Conservation (phyloP, 2,797 vertebrate genomes). For the Prionace glauca region DNA sequence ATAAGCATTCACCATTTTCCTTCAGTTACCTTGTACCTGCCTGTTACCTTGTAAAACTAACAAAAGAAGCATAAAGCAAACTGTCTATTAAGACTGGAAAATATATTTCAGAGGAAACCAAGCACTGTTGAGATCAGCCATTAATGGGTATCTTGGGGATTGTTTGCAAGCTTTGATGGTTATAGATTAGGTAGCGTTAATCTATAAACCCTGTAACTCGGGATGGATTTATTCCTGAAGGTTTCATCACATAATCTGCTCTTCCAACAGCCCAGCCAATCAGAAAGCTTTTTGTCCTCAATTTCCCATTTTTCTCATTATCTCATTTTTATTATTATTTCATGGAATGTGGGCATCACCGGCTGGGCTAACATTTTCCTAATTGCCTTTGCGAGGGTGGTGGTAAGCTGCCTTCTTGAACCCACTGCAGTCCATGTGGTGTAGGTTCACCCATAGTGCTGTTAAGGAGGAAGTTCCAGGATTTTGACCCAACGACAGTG, state of each 20-base stretch:
- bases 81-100: background rate
- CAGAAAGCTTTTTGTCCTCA: background rate
- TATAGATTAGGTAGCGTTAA: background rate
- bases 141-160: background rate
- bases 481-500: too few relatives aligned
- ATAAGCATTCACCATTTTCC: background rate
- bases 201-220: background rate
- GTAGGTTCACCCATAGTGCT: too few relatives aligned
- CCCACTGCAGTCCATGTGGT: too few relatives aligned
- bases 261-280: background rate
- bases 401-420: too few relatives aligned
- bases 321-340: too few relatives aligned
- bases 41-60: background rate
- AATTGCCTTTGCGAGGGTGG: too few relatives aligned
- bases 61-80: background rate
- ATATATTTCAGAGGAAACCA: background rate
- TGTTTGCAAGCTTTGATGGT: background rate
- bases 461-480: too few relatives aligned
- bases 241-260: background rate
- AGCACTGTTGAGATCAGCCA: background rate
- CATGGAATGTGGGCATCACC: too few relatives aligned
- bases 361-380: too few relatives aligned
- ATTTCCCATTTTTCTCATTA: background rate
- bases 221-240: background rate
- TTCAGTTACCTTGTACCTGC: too few relatives aligned